Percentiles rank a stretch among this genome's conserved stretches.
These are phyloP conservation scores for Thysanoteuthis rhombus DNA, from an alignment of 2,888 invertebrate species.

Conservation along the genomic window DNA sequence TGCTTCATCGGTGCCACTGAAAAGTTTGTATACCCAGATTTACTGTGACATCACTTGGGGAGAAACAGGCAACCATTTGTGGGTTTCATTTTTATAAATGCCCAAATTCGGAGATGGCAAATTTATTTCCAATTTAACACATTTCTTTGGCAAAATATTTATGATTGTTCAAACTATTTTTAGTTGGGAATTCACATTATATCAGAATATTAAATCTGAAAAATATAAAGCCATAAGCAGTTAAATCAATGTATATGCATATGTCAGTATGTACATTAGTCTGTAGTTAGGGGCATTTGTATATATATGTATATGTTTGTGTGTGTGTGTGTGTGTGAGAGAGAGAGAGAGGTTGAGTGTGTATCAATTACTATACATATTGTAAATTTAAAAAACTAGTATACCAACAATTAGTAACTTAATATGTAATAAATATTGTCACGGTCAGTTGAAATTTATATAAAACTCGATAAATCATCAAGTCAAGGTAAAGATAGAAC, in stretches of 20 bases:
- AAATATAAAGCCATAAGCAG: not conserved
- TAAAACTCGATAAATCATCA: too few relatives aligned
- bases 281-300: not conserved
- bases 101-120: not conserved
- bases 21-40: conserved; percentile 24
- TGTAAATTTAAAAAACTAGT: not conserved
- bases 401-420: not conserved
- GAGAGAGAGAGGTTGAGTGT: too few relatives aligned
- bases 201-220: not conserved
- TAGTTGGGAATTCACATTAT: not conserved
- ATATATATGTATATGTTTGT: not conserved
- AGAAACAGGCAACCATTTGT: not conserved
- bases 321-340: not conserved
- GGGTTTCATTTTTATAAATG: not conserved
- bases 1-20: conserved; percentile 21
- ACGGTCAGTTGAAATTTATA: too few relatives aligned
- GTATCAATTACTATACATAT: not conserved
- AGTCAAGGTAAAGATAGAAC: too few relatives aligned
- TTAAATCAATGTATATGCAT: not conserved
- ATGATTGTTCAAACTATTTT: not conserved
- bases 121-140: not conserved
- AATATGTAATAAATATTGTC: not conserved
- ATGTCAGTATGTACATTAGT: not conserved
- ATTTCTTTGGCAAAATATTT: not conserved
- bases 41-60: conserved; percentile 25